Base-by-base conservation (phyloP, 2,113 vertebrate species). In the Tyrannus savana region DNA sequence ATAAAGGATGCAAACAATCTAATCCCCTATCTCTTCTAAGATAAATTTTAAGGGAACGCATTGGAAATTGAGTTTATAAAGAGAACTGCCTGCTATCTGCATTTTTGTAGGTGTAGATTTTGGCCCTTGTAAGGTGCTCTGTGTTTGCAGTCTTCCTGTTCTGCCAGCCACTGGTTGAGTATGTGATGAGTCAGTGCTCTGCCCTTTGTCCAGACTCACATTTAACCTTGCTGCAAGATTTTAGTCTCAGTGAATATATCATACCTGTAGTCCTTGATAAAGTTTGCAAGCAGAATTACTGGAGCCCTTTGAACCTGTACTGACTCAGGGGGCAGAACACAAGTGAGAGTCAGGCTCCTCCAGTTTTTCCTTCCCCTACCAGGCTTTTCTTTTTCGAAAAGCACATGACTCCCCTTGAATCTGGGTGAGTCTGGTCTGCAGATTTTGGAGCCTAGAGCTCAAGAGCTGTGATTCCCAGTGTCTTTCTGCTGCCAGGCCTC, bases 1-100 rank as follows among this genome's bases (percentile, higher is more conserved):
- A 96, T 97, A 97, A 95, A 96, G 66, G 27, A 92, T 89, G 81
- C 49, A 93, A 96, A 93, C 76, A 96, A 64, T 84, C 44, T 64
- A 77, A 83, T 67, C 64, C 90, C 75, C 47, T 73, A 94, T 96
- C 86, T 97, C 75, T 91, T 89, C 1, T 44, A 93, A 90, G 81
- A 69, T 78, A 88, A 74, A 59, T 74, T 60, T 69, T 60, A 73
- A 91, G 66, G 66, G 33, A 88, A 75, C 44, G 67, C 50, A n/a
- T 78, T 81, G 47, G 56, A 96, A 92, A 72, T 42, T 19, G 73
- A 81, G 53, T 78, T 94, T 64, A 56, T 80, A 46, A 88, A 78
- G 60, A 84, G 73, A 83, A 63, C 44, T 75, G 37, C 49, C 64
- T 86, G 42, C 60, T 81, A 3, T n/a, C 80, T 95, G 53, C 25